Percentiles rank a stretch among this genome's conserved stretches.
Conservation (phyloP, 2,113 vertebrate species). For the Etheostoma spectabile region DNA sequence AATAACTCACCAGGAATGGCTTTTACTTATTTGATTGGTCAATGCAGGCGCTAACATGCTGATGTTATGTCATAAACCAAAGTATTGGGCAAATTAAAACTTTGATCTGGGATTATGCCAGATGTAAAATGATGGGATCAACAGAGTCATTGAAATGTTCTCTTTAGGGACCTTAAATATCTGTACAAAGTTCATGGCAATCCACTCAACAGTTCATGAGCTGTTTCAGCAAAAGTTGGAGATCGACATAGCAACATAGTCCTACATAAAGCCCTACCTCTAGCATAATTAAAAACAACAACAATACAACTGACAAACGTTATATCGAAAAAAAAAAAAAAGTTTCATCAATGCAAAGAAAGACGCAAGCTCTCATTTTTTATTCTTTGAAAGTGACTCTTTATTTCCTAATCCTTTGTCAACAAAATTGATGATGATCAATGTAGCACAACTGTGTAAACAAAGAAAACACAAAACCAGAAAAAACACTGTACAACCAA, state of each 20-base stretch:
- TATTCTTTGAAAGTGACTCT: neutral
- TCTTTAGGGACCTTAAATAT: neutral
- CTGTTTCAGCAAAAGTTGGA: neutral
- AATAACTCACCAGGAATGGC: neutral
- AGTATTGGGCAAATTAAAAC: neutral
- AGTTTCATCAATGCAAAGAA: neutral
- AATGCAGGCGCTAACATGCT: neutral
- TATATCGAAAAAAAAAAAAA: too few relatives aligned
- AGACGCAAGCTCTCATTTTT: neutral
- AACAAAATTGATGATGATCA: conserved; percentile 8
- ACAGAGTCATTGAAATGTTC: neutral
- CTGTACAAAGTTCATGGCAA: neutral
- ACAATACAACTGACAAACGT: neutral
- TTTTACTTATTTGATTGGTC: neutral
- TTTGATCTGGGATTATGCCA: neutral
- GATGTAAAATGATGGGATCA: neutral
- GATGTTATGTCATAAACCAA: neutral
- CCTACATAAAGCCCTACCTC: neutral
- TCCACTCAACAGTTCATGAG: too few relatives aligned
- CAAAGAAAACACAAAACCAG: neutral
- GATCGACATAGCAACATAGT: neutral
- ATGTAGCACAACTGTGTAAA: conserved; percentile 2
- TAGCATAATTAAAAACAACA: neutral
- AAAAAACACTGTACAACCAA: neutral
- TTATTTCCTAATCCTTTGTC: neutral